Conservation (phyloP, 2,797 vertebrate species). For the Anolis apletophallus region DNA sequence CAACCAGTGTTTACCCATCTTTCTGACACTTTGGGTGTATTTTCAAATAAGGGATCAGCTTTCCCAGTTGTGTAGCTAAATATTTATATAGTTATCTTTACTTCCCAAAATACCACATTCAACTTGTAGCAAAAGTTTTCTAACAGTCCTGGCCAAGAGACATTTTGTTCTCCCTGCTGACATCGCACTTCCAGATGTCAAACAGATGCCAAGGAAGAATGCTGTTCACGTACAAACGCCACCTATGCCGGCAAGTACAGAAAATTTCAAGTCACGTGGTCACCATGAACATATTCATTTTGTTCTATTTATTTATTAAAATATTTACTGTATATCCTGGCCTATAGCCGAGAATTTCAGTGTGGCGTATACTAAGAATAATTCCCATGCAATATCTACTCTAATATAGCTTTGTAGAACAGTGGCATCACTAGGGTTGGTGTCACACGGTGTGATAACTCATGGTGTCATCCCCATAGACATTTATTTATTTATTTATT, state of each 20-base stretch:
- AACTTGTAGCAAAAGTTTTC: constrained; percentile 29
- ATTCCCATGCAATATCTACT: background rate
- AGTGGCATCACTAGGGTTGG: too few relatives aligned
- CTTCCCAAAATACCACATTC: constrained; percentile 31
- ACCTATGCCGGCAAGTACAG: constrained; percentile 43
- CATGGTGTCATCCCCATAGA: too few relatives aligned
- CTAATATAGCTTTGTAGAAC: too few relatives aligned
- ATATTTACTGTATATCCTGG: too few relatives aligned
- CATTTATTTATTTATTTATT: too few relatives aligned
- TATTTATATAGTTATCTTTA: background rate
- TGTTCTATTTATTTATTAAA: too few relatives aligned
- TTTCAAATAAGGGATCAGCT: background rate
- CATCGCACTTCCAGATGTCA: constrained; percentile 57
- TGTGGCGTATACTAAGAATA: constrained; percentile 31
- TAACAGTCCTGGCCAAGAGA: constrained; percentile 51
- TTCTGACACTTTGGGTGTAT: background rate
- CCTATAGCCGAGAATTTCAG: too few relatives aligned
- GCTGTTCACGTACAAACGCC: constrained; percentile 32
- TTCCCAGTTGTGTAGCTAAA: background rate
- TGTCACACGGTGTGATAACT: too few relatives aligned
- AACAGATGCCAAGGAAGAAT: constrained; percentile 56
- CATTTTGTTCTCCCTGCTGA: constrained; percentile 52
- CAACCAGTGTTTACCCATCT: background rate
- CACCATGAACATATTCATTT: background rate
- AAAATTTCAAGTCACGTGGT: constrained; percentile 44